phyloP scores from a whole-genome alignment of 2,797 vertebrate genomes.

The Melanogrammus aeglefinus region DNA sequence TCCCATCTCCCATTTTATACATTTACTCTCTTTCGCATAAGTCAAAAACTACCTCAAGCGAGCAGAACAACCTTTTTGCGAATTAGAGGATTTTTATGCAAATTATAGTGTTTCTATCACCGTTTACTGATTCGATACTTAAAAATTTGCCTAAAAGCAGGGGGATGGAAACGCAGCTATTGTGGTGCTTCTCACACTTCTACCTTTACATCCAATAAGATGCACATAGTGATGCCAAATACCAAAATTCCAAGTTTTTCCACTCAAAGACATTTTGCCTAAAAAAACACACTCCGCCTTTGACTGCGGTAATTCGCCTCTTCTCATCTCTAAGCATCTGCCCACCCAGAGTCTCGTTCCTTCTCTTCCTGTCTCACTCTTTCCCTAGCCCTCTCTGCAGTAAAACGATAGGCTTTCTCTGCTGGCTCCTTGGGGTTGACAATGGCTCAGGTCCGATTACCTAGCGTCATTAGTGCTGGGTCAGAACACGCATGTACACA shows the following conservation, averaged over 20 bases:
- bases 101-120: too few relatives aligned
- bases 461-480: constrained; percentile 65
- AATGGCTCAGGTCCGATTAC: constrained; percentile 66
- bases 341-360: constrained; percentile 45
- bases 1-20: too few relatives aligned
- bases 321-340: constrained; percentile 43
- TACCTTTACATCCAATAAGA: constrained; percentile 27
- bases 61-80: too few relatives aligned
- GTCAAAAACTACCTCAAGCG: too few relatives aligned
- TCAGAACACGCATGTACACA: constrained; percentile 36
- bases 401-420: constrained; percentile 62
- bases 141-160: too few relatives aligned
- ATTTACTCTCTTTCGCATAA: too few relatives aligned
- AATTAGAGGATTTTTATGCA: too few relatives aligned
- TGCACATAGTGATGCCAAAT: constrained; percentile 36
- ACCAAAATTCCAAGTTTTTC: not conserved
- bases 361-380: constrained; percentile 29
- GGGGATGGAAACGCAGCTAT: too few relatives aligned
- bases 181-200: not conserved
- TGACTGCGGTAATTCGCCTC: constrained; percentile 39
- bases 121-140: too few relatives aligned
- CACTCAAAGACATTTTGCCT: constrained; percentile 7
- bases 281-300: not conserved
- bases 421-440: constrained; percentile 57
- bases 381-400: constrained; percentile 21